Evolutionary conservation across 2,797 vertebrate species (phyloP).

Genomic region (Rhincodon typus): DNA sequence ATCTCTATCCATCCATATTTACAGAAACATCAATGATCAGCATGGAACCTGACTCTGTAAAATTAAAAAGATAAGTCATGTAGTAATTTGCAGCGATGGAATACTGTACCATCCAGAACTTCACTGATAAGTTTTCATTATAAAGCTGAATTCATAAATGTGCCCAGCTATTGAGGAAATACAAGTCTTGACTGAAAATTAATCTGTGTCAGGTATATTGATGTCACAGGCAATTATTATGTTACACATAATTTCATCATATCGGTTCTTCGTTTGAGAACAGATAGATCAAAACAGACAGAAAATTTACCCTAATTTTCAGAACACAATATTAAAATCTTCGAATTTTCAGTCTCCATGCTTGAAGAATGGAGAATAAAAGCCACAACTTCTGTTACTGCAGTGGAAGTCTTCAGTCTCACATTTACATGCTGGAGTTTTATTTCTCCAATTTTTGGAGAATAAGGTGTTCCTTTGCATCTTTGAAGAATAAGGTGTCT

Average conservation of each 20-base stretch:
- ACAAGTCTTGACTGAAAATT: background rate
- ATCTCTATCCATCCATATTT: background rate
- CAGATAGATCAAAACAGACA: background rate
- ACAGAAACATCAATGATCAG: background rate
- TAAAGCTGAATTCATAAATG: background rate
- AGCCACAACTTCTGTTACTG: background rate
- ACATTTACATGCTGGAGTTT: background rate
- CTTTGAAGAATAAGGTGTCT: background rate
- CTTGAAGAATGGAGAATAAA: background rate
- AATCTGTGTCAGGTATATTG: constrained; percentile 1
- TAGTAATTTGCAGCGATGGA: background rate
- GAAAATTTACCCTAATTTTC: constrained; percentile 4
- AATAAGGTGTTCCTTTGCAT: no score
- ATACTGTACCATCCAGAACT: background rate
- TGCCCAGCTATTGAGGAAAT: background rate
- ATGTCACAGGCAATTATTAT: background rate
- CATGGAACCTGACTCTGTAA: background rate
- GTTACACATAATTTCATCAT: background rate
- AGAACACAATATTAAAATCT: background rate
- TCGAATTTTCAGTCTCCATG: background rate
- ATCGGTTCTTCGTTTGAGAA: background rate
- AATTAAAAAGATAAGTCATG: background rate
- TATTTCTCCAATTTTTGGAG: background rate
- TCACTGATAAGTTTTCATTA: background rate
- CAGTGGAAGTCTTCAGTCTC: background rate